Conservation (phyloP, 1,140 invertebrate genomes). For the Megathymus violae region DNA sequence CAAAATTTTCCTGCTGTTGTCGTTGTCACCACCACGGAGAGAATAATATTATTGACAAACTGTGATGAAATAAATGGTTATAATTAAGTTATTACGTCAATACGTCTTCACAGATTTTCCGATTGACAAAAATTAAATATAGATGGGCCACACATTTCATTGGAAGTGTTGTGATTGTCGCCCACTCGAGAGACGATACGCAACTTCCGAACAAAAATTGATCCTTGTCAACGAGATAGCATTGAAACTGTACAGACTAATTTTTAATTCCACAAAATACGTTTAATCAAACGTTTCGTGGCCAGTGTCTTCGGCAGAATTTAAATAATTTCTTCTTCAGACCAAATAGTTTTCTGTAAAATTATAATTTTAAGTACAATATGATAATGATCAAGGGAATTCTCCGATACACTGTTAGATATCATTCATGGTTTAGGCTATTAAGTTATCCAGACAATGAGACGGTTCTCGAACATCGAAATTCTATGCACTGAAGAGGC, state of each 20-base stretch:
- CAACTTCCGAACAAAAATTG: constrained; percentile 22
- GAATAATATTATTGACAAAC: constrained; percentile 23
- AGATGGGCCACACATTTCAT: constrained; percentile 19
- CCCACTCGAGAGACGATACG: constrained; percentile 15
- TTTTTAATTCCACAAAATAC: background rate
- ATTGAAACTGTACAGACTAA: constrained; percentile 8
- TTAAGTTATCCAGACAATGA: no score
- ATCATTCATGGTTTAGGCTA: no score
- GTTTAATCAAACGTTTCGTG: no score
- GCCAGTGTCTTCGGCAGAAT: no score
- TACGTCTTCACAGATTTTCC: constrained; percentile 17
- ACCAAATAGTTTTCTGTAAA: no score
- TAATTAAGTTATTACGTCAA: constrained; percentile 29
- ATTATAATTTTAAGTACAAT: no score
- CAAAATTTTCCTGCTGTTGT: constrained; percentile 10
- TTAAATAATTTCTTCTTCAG: no score
- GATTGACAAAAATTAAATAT: constrained; percentile 34
- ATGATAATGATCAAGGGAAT: no score
- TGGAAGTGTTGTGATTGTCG: constrained; percentile 25
- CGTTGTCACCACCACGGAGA: constrained; percentile 8
- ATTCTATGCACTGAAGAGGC: no score
- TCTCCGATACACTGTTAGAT: no score
- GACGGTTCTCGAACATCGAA: no score
- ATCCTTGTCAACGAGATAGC: constrained; percentile 9
- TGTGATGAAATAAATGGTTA: constrained; percentile 6